A percentile compares a stretch with the other conserved stretches of the same genome.
These are phyloP conservation scores for Poecile montanus DNA, from an alignment of 2,797 vertebrate genomes.

Conservation along the genomic window DNA sequence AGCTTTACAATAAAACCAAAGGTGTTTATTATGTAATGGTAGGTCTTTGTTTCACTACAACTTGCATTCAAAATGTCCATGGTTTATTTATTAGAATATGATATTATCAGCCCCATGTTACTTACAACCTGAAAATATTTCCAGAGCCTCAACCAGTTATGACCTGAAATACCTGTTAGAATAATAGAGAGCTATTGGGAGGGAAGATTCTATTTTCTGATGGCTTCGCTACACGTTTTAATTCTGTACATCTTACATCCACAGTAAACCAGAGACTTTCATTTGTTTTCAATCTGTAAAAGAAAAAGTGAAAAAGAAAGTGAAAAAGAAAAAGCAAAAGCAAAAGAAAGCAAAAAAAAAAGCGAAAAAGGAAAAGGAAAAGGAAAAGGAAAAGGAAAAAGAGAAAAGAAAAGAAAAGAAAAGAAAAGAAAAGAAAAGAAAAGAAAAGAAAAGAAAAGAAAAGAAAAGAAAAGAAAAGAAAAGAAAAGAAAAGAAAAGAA, in stretches of 20 bases:
- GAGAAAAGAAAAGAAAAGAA: neutral
- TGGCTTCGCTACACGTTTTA: neutral
- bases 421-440: neutral
- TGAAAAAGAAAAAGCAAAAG: too few species aligned
- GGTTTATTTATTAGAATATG: conserved; percentile 43
- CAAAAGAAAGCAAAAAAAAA: too few species aligned
- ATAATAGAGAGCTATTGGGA: neutral
- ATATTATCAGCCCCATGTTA: conserved; percentile 13
- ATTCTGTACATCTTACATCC: neutral
- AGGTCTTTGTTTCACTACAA: conserved; percentile 29
- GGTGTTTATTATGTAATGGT: conserved; percentile 32
- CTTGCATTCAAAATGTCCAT: conserved; percentile 28
- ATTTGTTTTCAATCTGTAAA: neutral
- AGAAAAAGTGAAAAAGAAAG: neutral
- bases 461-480: neutral
- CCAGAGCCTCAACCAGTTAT: neutral
- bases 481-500: too few species aligned
- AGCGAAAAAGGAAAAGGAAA: neutral
- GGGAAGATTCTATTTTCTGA: neutral
- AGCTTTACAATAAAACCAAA: conserved; percentile 59
- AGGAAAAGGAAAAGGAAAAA: neutral
- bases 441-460: neutral
- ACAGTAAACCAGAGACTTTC: neutral
- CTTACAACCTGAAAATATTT: conserved; percentile 15
- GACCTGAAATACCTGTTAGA: neutral